A percentile compares a stretch with the other conserved stretches of the same genome.
Evolutionary conservation across 2,113 vertebrate species (phyloP).

Genomic region (Cacatua alba): DNA sequence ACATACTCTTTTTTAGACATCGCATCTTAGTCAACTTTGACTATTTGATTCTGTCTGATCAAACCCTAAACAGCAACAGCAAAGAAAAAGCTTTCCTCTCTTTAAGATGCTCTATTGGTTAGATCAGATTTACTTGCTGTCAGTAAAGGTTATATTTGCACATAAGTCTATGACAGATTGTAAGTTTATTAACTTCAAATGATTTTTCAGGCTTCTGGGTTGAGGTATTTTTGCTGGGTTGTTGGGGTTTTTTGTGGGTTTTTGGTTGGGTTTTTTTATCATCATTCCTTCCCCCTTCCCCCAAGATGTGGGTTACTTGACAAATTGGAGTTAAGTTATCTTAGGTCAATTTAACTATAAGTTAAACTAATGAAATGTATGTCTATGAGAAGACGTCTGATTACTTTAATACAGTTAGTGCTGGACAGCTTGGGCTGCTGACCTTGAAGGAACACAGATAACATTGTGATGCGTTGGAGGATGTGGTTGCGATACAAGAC

Average conservation of each 20-base stretch:
- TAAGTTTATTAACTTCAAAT: conserved; percentile 64
- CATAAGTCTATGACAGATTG: conserved; percentile 63
- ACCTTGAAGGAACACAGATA: conserved; percentile 74
- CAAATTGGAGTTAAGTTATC: conserved; percentile 73
- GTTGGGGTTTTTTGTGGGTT: not conserved
- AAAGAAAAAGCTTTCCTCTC: conserved; percentile 14
- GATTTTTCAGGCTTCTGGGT: conserved; percentile 63
- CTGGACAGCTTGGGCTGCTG: conserved; percentile 70
- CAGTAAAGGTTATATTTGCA: conserved; percentile 64
- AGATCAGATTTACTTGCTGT: conserved; percentile 55
- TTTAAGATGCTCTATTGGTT: conserved; percentile 50
- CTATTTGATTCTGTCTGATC: conserved; percentile 23
- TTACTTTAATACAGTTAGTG: conserved; percentile 70
- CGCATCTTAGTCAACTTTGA: conserved; percentile 40
- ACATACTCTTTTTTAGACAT: not conserved
- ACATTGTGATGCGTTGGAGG: conserved; percentile 69
- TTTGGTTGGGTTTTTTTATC: not conserved
- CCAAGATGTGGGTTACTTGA: conserved; percentile 68
- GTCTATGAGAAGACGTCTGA: conserved; percentile 69
- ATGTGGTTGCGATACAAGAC: conserved; percentile 59
- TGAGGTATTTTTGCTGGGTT: conserved; percentile 13
- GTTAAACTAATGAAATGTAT: conserved; percentile 74
- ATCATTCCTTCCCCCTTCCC: not conserved
- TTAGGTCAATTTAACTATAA: conserved; percentile 71
- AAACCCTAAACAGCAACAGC: not conserved